Evolutionary conservation across 2,888 invertebrate genomes (phyloP).

Genomic region (Agrilus mali): DNA sequence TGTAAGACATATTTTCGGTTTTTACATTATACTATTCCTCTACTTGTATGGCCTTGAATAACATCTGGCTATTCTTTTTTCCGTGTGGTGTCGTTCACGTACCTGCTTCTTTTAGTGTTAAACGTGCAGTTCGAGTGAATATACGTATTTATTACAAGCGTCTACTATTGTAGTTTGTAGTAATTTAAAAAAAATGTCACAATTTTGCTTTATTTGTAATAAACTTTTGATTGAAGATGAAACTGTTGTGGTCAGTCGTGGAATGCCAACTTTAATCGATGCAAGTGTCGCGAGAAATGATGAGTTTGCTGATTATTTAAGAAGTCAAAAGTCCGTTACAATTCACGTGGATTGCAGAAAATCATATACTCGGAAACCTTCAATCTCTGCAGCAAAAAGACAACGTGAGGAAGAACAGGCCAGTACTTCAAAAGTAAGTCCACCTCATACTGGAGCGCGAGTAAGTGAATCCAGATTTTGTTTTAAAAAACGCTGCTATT

Average conservation of each 20-base stretch:
- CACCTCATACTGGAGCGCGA: constrained; percentile 20
- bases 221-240: constrained; percentile 21
- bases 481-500: constrained; percentile 21
- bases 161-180: too few relatives aligned
- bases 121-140: too few relatives aligned
- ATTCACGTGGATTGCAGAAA: constrained; percentile 17
- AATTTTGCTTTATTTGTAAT: constrained; percentile 20
- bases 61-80: too few relatives aligned
- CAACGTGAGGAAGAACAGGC: constrained; percentile 18
- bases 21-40: too few relatives aligned
- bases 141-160: too few relatives aligned
- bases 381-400: constrained; percentile 18
- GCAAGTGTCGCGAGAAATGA: constrained; percentile 18
- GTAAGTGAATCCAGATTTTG: constrained; percentile 22
- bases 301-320: constrained; percentile 16
- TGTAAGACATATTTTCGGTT: too few relatives aligned
- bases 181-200: constrained; percentile 8
- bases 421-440: constrained; percentile 18
- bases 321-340: constrained; percentile 13
- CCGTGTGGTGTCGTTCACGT: too few relatives aligned
- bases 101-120: too few relatives aligned
- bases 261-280: constrained; percentile 13
- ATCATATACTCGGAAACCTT: constrained; percentile 18
- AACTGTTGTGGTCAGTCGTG: constrained; percentile 19
- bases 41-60: too few relatives aligned